These are phyloP conservation scores for Eriosoma lanigerum DNA, from an alignment of 1,140 invertebrate genomes.

Conservation along the genomic window DNA sequence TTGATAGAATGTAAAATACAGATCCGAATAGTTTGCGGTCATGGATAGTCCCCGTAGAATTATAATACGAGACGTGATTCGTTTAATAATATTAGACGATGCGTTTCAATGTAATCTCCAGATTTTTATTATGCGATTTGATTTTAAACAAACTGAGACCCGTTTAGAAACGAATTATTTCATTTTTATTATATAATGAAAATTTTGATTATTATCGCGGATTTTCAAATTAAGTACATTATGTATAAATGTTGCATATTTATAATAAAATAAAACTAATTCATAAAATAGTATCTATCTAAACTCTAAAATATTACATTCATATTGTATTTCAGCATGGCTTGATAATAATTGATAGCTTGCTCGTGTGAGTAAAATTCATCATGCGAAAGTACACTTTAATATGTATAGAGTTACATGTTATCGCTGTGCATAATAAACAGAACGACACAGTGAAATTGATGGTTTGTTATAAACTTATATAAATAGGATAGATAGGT, in stretches of 20 bases:
- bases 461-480: background rate
- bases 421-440: background rate
- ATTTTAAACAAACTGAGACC: constrained; percentile 1
- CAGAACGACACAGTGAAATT: background rate
- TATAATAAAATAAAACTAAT: constrained; percentile 15
- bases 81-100: constrained; percentile 16
- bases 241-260: constrained; percentile 5
- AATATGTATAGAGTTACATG: background rate
- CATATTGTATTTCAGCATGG: background rate
- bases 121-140: constrained; percentile 11
- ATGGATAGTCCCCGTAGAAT: background rate
- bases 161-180: too few species aligned
- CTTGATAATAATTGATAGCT: constrained; percentile 22
- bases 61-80: constrained; percentile 20
- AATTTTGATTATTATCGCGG: background rate
- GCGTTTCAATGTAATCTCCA: background rate
- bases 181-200: too few species aligned
- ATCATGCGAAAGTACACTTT: background rate
- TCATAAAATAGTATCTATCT: background rate
- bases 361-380: background rate
- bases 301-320: background rate
- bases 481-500: background rate
- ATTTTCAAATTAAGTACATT: background rate
- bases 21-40: background rate
- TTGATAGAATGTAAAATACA: background rate